A percentile compares a stretch with the other conserved stretches of the same genome.
These are phyloP conservation scores for Lysandra bellargus DNA, from an alignment of 2,888 invertebrate species.

Conservation along the genomic window DNA sequence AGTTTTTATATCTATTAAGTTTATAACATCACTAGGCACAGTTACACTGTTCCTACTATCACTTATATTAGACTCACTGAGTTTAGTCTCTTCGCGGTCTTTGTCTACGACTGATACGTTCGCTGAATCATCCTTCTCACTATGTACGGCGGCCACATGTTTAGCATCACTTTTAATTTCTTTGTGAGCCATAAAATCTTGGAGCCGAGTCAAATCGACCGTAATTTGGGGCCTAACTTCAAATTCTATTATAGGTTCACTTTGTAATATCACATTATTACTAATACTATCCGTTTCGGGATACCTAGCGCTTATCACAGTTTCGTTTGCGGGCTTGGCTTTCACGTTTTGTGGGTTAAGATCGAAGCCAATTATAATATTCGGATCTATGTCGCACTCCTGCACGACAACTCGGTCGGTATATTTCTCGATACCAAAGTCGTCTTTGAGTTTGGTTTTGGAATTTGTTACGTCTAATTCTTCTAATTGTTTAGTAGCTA, in stretches of 20 bases:
- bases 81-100: slow-evolving; percentile 27
- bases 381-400: slow-evolving; percentile 32
- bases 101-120: slow-evolving; percentile 31
- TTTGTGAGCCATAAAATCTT: slow-evolving; percentile 21
- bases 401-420: slow-evolving; percentile 31
- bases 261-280: slow-evolving; percentile 33
- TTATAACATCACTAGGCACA: slow-evolving; percentile 32
- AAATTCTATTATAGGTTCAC: slow-evolving; percentile 29
- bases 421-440: slow-evolving; percentile 31
- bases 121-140: slow-evolving; percentile 33
- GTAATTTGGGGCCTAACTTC: slow-evolving; percentile 30
- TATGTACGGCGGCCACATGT: slow-evolving; percentile 36
- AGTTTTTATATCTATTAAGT: slow-evolving; percentile 35
- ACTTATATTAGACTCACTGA: slow-evolving; percentile 32
- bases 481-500: slow-evolving; percentile 19
- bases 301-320: slow-evolving; percentile 32
- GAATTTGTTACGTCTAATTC: slow-evolving; percentile 21
- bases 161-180: slow-evolving; percentile 32
- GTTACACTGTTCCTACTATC: slow-evolving; percentile 37
- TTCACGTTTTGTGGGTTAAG: slow-evolving; percentile 28
- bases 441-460: slow-evolving; percentile 10
- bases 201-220: slow-evolving; percentile 24
- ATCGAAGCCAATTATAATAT: slow-evolving; percentile 28
- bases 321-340: slow-evolving; percentile 34
- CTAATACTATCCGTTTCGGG: slow-evolving; percentile 32